Evolutionary conservation across 2,888 invertebrate species (phyloP).

Genomic region (Xylota sylvarum): DNA sequence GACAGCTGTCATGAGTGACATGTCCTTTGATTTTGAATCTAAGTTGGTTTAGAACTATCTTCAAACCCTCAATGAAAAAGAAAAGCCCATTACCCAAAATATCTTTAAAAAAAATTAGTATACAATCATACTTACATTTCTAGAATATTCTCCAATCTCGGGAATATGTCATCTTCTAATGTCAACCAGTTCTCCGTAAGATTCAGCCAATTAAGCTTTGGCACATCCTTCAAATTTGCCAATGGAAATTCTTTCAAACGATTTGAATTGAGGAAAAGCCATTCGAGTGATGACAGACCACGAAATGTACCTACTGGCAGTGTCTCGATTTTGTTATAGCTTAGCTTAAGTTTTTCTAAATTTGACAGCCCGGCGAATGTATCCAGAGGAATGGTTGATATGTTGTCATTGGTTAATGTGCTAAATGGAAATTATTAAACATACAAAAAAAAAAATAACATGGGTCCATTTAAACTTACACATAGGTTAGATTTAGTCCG

Average conservation of each 20-base stretch:
- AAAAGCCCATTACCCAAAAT: no score
- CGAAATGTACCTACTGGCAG: conserved; percentile 84
- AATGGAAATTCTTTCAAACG: conserved; percentile 84
- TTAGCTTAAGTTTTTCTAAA: conserved; percentile 81
- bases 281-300: conserved; percentile 84
- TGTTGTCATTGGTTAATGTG: conserved; percentile 83
- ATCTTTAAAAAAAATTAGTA: no score
- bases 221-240: conserved; percentile 84
- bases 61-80: no score
- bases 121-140: conserved; percentile 86
- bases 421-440: conserved; percentile 6
- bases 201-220: conserved; percentile 84
- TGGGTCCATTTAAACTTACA: conserved; percentile 51
- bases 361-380: conserved; percentile 80
- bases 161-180: conserved; percentile 84
- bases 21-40: no score
- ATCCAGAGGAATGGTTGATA: conserved; percentile 82
- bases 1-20: no score
- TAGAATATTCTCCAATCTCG: conserved; percentile 84
- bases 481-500: conserved; percentile 42
- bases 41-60: no score
- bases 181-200: conserved; percentile 86
- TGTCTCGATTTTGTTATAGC: conserved; percentile 81
- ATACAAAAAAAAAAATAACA: not conserved
- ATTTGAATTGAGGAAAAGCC: conserved; percentile 85